A percentile compares a stretch with the other conserved stretches of the same genome.
Conservation (phyloP, 2,888 invertebrate genomes). For the Apotomis turbidana region DNA sequence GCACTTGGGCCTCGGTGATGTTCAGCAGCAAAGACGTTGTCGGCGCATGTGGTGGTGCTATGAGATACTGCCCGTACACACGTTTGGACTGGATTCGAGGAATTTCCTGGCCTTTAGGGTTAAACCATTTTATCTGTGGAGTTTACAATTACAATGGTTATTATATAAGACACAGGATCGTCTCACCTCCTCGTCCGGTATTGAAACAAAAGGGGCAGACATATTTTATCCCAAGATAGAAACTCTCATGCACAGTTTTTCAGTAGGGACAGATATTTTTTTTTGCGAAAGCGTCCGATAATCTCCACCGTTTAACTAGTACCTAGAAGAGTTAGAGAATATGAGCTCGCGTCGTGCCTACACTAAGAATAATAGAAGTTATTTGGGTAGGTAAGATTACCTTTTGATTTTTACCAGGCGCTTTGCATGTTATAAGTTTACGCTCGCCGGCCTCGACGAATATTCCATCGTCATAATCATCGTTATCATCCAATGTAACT, state of each 20-base stretch:
- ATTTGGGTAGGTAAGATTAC: slow-evolving; percentile 47
- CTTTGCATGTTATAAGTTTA: slow-evolving; percentile 63
- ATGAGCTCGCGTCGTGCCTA: neutral
- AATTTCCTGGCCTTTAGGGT: slow-evolving; percentile 59
- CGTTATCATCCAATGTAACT: slow-evolving; percentile 57
- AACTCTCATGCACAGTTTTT: too few relatives aligned
- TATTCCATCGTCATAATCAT: slow-evolving; percentile 53
- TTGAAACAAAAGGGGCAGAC: too few relatives aligned
- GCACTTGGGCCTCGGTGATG: slow-evolving; percentile 54
- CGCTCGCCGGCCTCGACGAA: slow-evolving; percentile 57
- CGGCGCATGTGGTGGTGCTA: slow-evolving; percentile 51
- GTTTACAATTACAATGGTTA: neutral
- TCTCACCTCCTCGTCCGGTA: too few relatives aligned
- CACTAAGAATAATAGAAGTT: neutral
- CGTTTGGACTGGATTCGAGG: slow-evolving; percentile 54
- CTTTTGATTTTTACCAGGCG: slow-evolving; percentile 61
- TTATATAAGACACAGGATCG: too few relatives aligned
- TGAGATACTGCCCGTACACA: slow-evolving; percentile 62
- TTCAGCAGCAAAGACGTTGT: slow-evolving; percentile 57
- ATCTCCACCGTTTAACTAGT: too few relatives aligned
- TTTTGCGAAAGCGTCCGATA: too few relatives aligned
- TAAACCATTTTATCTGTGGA: slow-evolving; percentile 67
- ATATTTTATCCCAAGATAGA: too few relatives aligned
- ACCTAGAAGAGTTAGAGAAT: too few relatives aligned
- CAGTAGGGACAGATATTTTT: too few relatives aligned